Percentiles rank a stretch among this genome's conserved stretches.
phyloP scores from a whole-genome alignment of 1,140 invertebrate species.

The Hormaphis cornu region DNA sequence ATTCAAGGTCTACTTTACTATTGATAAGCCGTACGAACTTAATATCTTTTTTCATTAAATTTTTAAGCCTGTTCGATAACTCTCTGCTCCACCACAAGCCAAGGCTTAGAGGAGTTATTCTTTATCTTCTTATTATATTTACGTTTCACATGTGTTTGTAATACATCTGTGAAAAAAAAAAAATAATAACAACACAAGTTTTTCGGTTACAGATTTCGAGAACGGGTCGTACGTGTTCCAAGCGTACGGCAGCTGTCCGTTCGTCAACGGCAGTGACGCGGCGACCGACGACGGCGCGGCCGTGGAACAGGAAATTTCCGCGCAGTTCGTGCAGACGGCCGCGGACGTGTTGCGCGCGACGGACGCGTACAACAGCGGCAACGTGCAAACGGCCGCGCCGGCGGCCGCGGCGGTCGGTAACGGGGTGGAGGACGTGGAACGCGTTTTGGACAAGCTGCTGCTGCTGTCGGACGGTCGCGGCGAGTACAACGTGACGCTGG shows the following conservation, averaged over 20 bases:
- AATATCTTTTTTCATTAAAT: too few species aligned
- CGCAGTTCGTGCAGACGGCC: slow-evolving; percentile 12
- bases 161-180: too few species aligned
- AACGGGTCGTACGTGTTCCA: slow-evolving; percentile 15
- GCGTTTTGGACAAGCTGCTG: neutral
- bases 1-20: too few species aligned
- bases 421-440: neutral
- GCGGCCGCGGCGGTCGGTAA: neutral
- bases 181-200: too few species aligned
- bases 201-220: neutral
- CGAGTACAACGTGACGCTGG: slow-evolving; percentile 16
- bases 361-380: neutral
- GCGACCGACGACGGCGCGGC: neutral
- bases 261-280: neutral
- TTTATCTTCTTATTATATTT: neutral
- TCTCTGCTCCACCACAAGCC: too few species aligned
- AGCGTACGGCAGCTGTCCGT: slow-evolving; percentile 8
- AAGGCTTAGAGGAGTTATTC: too few species aligned
- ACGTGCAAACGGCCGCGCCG: neutral
- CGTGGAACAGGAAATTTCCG: neutral
- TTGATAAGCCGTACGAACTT: too few species aligned
- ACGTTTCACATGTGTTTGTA: too few species aligned
- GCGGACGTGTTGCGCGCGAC: neutral
- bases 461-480: neutral
- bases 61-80: too few species aligned